Base-by-base conservation (phyloP, 2,797 vertebrate genomes). In the Pseudochromis fuscus region DNA sequence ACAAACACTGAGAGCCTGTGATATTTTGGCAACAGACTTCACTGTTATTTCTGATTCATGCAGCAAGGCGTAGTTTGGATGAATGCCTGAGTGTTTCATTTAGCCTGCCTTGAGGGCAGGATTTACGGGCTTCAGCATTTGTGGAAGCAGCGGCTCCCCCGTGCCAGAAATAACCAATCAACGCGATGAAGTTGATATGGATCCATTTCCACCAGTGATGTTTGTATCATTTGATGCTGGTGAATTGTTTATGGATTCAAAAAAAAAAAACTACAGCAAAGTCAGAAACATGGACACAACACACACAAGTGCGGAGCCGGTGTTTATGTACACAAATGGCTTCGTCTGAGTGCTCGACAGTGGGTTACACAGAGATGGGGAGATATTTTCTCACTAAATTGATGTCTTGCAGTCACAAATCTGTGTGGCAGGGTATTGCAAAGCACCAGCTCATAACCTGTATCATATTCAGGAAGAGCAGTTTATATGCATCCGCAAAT, bases 121-220 rank as follows among this genome's bases (percentile, higher is more conserved):
- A 80, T 68, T 71, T 81, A 66, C 16, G 18, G 31, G 60, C 46
- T 45, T 58, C 46, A 67, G 53, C 46, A 30, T 33, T 42, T 33
- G 60, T 61, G 38, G 53, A 42, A 64, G 55, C 79, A 28, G 42
- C 38, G 35, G 35, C 67, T 75, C 50, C 30, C 30, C 1, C 18
- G 45, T 57, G 82, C 71, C 73, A 69, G 61, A 71, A 82, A 81
- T 52, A 82, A 79, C 77, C 71, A 68, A 67, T 84, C 73, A 74
- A 19, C 66, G 45, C 3, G 15, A 63, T 42, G 64, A 44, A 40
- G 61, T 27, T 72, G 60, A 79, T 64, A 57, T 37, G 13, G 53
- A 80, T 84, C 75, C 63, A 79, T 82, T 79, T 85, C 74, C 53
- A 46, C 40, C 11, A 11, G 62, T 67, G 56, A 80, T 72, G 79